These are phyloP conservation scores for Drosophila borborema DNA, from an alignment of 2,888 invertebrate species.

Conservation along the genomic window DNA sequence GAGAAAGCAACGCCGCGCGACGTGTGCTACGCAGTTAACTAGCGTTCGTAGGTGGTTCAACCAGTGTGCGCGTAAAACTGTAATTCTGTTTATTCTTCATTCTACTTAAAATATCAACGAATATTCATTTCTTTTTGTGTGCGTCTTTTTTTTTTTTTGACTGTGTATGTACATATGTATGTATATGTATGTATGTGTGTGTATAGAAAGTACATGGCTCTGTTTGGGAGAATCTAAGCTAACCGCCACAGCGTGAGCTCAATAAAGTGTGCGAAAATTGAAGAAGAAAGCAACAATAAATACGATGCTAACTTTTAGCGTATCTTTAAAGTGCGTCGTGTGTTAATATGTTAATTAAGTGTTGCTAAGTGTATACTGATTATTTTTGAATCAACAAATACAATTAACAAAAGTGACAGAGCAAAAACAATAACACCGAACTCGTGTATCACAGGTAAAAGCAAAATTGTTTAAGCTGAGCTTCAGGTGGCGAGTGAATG, in stretches of 20 bases:
- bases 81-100: slow-evolving; percentile 29
- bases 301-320: slow-evolving; percentile 34
- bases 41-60: slow-evolving; percentile 18
- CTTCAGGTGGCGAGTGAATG: slow-evolving; percentile 30
- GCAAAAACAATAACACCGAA: slow-evolving; percentile 17
- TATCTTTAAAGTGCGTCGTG: slow-evolving; percentile 50
- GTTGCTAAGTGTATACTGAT: slow-evolving; percentile 50
- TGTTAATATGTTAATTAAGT: slow-evolving; percentile 53
- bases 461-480: slow-evolving; percentile 50
- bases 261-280: slow-evolving; percentile 41
- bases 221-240: slow-evolving; percentile 5
- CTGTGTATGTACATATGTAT: slow-evolving; percentile 3
- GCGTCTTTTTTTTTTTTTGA: slow-evolving; percentile 7
- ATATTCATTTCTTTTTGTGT: slow-evolving; percentile 9
- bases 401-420: slow-evolving; percentile 23
- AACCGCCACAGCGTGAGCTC: slow-evolving; percentile 9
- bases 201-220: slow-evolving; percentile 22
- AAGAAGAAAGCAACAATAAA: slow-evolving; percentile 37
- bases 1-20: slow-evolving; percentile 68
- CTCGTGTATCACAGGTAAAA: slow-evolving; percentile 62
- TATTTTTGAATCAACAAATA: slow-evolving; percentile 39
- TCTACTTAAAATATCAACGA: slow-evolving; percentile 13
- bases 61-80: slow-evolving; percentile 64
- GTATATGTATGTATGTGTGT: too few relatives aligned
- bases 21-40: slow-evolving; percentile 46